Percentiles rank a stretch among this genome's conserved stretches.
Conservation (phyloP, 2,888 invertebrate species). For the Tetragonisca angustula region DNA sequence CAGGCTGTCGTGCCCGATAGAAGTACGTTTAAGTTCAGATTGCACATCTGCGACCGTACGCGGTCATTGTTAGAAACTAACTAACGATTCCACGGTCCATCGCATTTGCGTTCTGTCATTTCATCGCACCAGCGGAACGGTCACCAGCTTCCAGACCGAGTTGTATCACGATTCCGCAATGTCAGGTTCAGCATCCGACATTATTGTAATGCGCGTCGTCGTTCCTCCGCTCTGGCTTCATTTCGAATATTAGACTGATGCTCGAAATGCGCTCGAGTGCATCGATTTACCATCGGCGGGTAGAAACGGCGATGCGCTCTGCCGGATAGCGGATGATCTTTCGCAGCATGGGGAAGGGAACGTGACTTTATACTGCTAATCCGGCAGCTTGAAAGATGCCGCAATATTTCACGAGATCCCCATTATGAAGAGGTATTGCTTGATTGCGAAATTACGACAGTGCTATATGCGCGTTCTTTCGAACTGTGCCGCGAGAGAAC, state of each 20-base stretch:
- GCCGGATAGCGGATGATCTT: not conserved
- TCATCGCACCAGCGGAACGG: constrained; percentile 52
- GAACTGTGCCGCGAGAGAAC: not conserved
- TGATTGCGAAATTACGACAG: constrained; percentile 8
- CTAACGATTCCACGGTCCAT: constrained; percentile 55
- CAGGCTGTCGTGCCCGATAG: constrained; percentile 15
- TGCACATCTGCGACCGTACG: constrained; percentile 54
- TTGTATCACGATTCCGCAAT: constrained; percentile 50
- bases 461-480: not conserved
- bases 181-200: constrained; percentile 47
- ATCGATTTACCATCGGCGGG: constrained; percentile 28
- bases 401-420: constrained; percentile 22
- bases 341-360: not conserved
- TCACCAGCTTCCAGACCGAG: constrained; percentile 41
- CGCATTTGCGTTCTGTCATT: constrained; percentile 48
- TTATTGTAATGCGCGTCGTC: constrained; percentile 65
- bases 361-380: not conserved
- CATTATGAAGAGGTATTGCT: constrained; percentile 6
- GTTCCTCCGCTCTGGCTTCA: constrained; percentile 43
- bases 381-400: constrained; percentile 26
- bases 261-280: too few relatives aligned
- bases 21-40: constrained; percentile 60
- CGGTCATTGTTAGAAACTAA: constrained; percentile 56
- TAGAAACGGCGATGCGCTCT: not conserved
- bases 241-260: constrained; percentile 41